These are phyloP conservation scores for Allochrocebus solatus DNA, from an alignment of 2,797 vertebrate genomes.

Conservation along the genomic window DNA sequence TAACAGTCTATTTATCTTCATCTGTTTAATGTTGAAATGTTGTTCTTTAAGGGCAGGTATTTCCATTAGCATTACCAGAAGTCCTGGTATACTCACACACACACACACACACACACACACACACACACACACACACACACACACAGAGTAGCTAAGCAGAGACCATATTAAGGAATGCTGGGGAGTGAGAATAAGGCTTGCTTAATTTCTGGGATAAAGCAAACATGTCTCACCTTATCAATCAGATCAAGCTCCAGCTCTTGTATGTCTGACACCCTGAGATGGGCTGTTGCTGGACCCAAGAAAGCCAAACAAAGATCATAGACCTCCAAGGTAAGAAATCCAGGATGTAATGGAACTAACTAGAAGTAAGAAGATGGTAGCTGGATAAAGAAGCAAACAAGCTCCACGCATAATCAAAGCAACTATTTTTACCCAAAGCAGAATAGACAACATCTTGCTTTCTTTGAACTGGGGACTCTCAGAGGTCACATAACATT, in stretches of 20 bases:
- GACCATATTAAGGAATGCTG: not conserved
- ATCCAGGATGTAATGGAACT: conserved; percentile 79
- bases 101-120: not conserved
- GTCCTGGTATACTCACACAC: not conserved
- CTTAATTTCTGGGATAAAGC: not conserved
- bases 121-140: too few species aligned
- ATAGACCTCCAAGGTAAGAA: conserved; percentile 79
- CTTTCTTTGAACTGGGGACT: not conserved
- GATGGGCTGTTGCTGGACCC: conserved; percentile 74
- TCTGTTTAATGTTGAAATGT: not conserved
- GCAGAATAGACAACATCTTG: not conserved
- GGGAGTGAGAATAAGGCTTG: not conserved
- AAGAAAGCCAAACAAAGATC: conserved; percentile 83
- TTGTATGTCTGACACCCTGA: conserved; percentile 82
- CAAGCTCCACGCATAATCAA: not conserved
- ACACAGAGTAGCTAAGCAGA: not conserved
- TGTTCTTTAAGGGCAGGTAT: not conserved
- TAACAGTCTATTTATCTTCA: not conserved
- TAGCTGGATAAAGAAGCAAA: not conserved
- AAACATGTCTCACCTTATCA: conserved; percentile 79
- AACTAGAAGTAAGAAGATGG: conserved; percentile 72
- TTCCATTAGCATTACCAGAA: not conserved
- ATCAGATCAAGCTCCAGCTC: conserved; percentile 84
- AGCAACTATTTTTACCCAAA: not conserved
- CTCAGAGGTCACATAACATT: not conserved